Evolutionary conservation across 2,888 invertebrate species (phyloP).

Genomic region (Charanyca ferruginea): DNA sequence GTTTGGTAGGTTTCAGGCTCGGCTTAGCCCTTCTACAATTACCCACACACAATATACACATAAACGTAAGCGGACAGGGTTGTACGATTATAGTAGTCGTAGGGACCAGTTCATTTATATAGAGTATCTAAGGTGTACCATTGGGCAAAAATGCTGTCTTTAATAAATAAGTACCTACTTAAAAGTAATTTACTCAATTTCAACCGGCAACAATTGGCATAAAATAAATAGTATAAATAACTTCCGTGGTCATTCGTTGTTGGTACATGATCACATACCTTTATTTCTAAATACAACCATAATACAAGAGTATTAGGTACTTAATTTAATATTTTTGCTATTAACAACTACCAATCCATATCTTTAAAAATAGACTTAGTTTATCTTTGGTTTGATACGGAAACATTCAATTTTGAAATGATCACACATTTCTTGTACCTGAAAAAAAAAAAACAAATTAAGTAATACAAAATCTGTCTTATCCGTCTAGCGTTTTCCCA

Average conservation of each 20-base stretch:
- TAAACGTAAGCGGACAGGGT: too few relatives aligned
- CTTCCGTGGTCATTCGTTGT: constrained; percentile 2
- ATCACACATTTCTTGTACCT: constrained; percentile 98
- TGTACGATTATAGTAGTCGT: too few relatives aligned
- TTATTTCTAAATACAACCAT: constrained; percentile 49
- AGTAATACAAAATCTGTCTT: not conserved
- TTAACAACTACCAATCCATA: constrained; percentile 53
- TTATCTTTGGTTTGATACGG: constrained; percentile 88
- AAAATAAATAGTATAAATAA: constrained; percentile 13
- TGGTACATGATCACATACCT: constrained; percentile 48
- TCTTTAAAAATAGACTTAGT: constrained; percentile 70
- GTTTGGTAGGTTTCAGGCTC: too few relatives aligned
- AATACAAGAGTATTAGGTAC: constrained; percentile 48
- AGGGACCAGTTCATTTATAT: too few relatives aligned
- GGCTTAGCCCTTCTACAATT: too few relatives aligned
- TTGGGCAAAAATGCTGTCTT: not conserved
- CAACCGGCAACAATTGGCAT: constrained; percentile 14
- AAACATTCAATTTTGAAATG: constrained; percentile 98
- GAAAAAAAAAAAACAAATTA: constrained; percentile 71
- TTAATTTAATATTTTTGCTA: constrained; percentile 30
- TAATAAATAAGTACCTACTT: constrained; percentile 28
- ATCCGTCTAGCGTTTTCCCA: too few relatives aligned
- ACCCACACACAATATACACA: too few relatives aligned
- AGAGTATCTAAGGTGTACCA: too few relatives aligned
- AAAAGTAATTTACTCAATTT: constrained; percentile 10